Percentiles rank a stretch among this genome's conserved stretches.
Conservation (phyloP, 2,113 vertebrate species). For the Origma solitaria region DNA sequence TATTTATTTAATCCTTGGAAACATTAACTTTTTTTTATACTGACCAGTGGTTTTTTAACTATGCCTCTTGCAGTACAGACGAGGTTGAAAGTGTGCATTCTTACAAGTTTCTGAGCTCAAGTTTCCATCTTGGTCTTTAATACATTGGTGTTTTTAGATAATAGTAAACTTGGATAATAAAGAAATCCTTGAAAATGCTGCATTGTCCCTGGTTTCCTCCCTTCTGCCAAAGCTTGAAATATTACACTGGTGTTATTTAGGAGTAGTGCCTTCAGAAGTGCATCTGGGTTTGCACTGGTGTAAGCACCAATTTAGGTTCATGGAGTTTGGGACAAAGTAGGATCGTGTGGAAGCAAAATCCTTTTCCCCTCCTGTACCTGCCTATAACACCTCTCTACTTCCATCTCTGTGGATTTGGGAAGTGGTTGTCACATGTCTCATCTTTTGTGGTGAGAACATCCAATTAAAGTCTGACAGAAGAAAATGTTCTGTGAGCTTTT, state of each 20-base stretch:
- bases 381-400: background rate
- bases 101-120: background rate
- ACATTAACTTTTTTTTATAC: background rate
- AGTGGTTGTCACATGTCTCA: rapidly evolving
- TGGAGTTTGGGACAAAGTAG: background rate
- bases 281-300: background rate
- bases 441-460: background rate
- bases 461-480: background rate
- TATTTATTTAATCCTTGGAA: slow-evolving; percentile 25
- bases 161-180: slow-evolving; percentile 14
- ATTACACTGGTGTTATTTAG: background rate
- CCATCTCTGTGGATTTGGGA: background rate
- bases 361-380: background rate
- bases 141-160: slow-evolving; percentile 2
- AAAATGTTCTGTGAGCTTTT: background rate
- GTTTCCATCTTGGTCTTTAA: background rate
- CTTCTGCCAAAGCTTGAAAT: background rate
- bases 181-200: background rate
- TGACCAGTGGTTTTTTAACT: slow-evolving; percentile 13
- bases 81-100: background rate
- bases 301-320: background rate
- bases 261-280: background rate
- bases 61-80: background rate
- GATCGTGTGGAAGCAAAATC: background rate
- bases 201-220: background rate